Percentiles rank a stretch among this genome's conserved stretches.
Evolutionary conservation across 2,113 vertebrate species (phyloP).

Genomic region (Calidris pugnax): DNA sequence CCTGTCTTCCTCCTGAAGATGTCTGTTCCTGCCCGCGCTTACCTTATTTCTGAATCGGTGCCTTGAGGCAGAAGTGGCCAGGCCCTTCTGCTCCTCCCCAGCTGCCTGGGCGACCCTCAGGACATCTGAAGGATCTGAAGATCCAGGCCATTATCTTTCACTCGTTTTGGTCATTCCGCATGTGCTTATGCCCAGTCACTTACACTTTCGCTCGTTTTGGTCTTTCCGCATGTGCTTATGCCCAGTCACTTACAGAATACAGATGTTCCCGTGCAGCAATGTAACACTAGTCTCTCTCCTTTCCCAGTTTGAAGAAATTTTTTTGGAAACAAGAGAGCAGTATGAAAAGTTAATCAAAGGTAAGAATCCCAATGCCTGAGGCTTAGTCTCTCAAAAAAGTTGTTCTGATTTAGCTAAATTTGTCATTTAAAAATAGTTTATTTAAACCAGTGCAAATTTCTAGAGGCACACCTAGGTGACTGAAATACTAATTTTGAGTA

Average conservation of each 20-base stretch:
- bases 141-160: background rate
- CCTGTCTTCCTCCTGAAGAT: background rate
- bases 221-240: background rate
- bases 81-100: background rate
- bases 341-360: constrained; percentile 82
- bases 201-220: no score
- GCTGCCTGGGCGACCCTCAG: background rate
- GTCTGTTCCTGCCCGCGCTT: background rate
- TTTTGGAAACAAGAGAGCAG: constrained; percentile 81
- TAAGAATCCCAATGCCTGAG: constrained; percentile 10
- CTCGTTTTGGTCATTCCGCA: background rate
- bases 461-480: background rate
- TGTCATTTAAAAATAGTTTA: background rate
- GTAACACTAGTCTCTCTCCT: background rate
- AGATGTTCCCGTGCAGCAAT: background rate
- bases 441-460: background rate
- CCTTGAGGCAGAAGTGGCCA: background rate
- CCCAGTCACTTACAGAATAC: background rate
- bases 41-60: background rate
- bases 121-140: background rate
- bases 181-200: no score
- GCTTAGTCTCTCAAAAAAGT: background rate
- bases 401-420: background rate
- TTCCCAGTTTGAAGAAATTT: constrained; percentile 86
- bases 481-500: background rate